Evolutionary conservation across 2,888 invertebrate species (phyloP).

Genomic region (Patella ulyssiponensis): DNA sequence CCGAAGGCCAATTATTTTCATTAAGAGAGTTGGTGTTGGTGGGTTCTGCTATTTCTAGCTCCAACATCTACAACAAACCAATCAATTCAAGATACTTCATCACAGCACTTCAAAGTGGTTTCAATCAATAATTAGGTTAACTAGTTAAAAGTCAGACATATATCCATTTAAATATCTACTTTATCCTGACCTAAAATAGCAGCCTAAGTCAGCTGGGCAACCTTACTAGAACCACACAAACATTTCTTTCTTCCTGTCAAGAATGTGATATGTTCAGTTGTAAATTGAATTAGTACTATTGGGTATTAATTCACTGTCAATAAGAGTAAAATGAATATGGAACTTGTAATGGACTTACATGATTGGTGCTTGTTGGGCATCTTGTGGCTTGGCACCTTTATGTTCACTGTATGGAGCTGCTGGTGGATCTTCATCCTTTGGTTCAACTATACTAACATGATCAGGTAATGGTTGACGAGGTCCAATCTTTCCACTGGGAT

Average conservation of each 20-base stretch:
- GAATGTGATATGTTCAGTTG: too few relatives aligned
- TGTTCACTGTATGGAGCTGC: constrained; percentile 83
- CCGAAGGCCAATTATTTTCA: constrained; percentile 1
- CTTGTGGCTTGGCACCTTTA: constrained; percentile 77
- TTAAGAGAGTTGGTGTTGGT: constrained; percentile 5
- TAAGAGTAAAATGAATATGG: too few relatives aligned
- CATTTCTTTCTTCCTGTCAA: too few relatives aligned
- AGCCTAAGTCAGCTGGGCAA: too few relatives aligned
- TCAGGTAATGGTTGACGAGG: constrained; percentile 98
- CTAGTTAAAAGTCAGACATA: too few relatives aligned
- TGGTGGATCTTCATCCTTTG: constrained; percentile 91
- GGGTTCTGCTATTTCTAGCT: constrained; percentile 8
- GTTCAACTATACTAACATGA: constrained; percentile 96
- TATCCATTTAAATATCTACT: too few relatives aligned
- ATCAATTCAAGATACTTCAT: neutral
- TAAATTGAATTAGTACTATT: too few relatives aligned
- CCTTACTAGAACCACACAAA: too few relatives aligned
- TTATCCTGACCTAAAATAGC: too few relatives aligned
- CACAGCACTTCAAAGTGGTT: neutral
- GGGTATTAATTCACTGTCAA: too few relatives aligned
- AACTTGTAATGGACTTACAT: neutral
- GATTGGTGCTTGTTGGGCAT: constrained; percentile 29
- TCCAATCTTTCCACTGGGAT: constrained; percentile 96
- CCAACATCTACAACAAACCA: constrained; percentile 13
- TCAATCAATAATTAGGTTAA: too few relatives aligned